Evolutionary conservation across 2,888 invertebrate species (phyloP).

Genomic region (Mechanitis messenoides): DNA sequence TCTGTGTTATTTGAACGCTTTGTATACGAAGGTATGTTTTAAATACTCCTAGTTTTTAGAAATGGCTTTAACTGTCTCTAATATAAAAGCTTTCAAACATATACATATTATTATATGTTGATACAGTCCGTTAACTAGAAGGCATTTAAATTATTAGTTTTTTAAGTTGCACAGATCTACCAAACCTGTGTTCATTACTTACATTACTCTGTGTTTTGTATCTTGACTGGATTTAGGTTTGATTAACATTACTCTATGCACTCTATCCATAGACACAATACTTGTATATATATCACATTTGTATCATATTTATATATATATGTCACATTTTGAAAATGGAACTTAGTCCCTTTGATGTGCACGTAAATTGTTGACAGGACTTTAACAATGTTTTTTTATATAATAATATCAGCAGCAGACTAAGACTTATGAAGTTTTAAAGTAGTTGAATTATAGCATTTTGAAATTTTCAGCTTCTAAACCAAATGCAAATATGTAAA

Average conservation of each 20-base stretch:
- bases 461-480: neutral
- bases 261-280: neutral
- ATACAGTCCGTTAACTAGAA: neutral
- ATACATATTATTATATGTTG: conserved; percentile 17
- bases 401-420: too few species aligned
- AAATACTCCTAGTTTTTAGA: conserved; percentile 44
- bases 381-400: too few species aligned
- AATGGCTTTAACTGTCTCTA: neutral
- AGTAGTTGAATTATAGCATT: too few species aligned
- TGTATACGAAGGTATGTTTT: conserved; percentile 20
- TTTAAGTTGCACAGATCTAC: conserved; percentile 53
- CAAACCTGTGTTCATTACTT: conserved; percentile 58
- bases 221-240: neutral
- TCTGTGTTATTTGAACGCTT: too few species aligned
- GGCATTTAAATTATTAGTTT: conserved; percentile 34
- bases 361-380: too few species aligned
- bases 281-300: too few species aligned
- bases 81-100: conserved; percentile 12
- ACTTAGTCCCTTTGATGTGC: too few species aligned
- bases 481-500: neutral
- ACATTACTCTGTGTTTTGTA: conserved; percentile 10
- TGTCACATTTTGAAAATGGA: too few species aligned
- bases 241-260: neutral
- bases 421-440: too few species aligned
- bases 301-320: too few species aligned